Evolutionary conservation across 2,888 invertebrate species (phyloP), one percentile per base, ranked within the genome.

Genomic region (Cyrtodaria siliqua): DNA sequence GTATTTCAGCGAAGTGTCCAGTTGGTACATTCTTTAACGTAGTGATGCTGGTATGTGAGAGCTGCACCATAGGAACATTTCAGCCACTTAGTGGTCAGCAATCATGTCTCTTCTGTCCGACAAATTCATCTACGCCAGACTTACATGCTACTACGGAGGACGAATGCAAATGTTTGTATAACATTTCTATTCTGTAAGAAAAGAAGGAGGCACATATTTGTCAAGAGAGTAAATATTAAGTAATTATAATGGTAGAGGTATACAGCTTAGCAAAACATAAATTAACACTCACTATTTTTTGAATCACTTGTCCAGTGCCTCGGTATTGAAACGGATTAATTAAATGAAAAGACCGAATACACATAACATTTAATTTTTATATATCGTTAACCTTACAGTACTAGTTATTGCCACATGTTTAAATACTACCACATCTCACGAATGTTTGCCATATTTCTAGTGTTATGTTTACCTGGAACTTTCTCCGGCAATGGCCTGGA

Each of bases 11-110:
- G 6, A 94, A 94, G 89, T 96, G 96, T 88, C 95, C 95, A 2
- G 92, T 94, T 76, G 96, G 96, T 16, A 95, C 95, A 0, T 95
- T 95, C 89, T 95, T 95, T 88, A 94, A 95, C 88, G 91, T 92
- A 0, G 89, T 92, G 0, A 92, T 89, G 4, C 93, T 94, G 78
- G 91, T 90, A n/a, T 96, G 96, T 83, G 94, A 94, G 73, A 93
- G 94, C 33, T 96, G 96, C 87, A 92, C 93, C 12, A 91, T 94
- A 60, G 95, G 95, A 1, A 94, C 93, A n/a, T 96, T 95, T 86
- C 95, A 95, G 83, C 94, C 94, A 29, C 84, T 92, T 42, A 92
- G 93, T 38, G 95, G 95, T 2, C 94, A 95, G 71, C 90, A 92
- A 0, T 88, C 93, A 0, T 96, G 96, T 85, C 88, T 92, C 16